Evolutionary conservation across 2,888 invertebrate genomes (phyloP).

Genomic region (Leptopterna dolabrata): DNA sequence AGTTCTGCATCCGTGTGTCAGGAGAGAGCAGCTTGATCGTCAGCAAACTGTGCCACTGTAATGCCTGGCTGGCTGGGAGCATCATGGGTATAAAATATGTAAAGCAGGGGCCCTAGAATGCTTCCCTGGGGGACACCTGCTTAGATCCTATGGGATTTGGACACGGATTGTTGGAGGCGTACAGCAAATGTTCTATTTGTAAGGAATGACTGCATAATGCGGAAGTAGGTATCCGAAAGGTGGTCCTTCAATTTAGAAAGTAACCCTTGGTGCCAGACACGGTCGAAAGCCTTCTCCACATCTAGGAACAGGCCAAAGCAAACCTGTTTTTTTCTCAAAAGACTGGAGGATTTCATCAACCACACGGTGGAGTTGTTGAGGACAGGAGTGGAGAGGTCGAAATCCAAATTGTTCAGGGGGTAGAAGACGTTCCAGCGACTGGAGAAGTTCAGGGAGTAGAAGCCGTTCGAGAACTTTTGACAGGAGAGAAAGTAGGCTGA

Average conservation of each 20-base stretch:
- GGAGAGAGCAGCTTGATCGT: no score
- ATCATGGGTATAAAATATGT: no score
- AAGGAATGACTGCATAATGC: background rate
- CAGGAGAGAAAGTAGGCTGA: conserved; percentile 8
- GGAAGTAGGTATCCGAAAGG: background rate
- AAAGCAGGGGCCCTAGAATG: no score
- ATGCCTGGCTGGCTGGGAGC: no score
- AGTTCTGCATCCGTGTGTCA: no score
- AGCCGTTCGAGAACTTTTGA: background rate
- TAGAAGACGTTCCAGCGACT: background rate
- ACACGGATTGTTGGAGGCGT: no score
- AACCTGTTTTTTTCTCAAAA: background rate
- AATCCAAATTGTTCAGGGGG: background rate
- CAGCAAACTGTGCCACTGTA: no score
- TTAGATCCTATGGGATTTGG: no score
- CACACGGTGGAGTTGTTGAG: background rate
- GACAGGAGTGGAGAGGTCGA: background rate
- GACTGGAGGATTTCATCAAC: background rate
- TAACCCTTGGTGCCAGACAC: background rate
- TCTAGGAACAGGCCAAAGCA: background rate
- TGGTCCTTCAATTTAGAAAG: background rate
- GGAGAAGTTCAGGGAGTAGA: background rate
- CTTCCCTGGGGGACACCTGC: no score
- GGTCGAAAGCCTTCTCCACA: background rate
- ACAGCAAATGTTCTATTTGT: background rate